Evolutionary conservation across 2,888 invertebrate species (phyloP).

Genomic region (Brachyopa scutellaris): DNA sequence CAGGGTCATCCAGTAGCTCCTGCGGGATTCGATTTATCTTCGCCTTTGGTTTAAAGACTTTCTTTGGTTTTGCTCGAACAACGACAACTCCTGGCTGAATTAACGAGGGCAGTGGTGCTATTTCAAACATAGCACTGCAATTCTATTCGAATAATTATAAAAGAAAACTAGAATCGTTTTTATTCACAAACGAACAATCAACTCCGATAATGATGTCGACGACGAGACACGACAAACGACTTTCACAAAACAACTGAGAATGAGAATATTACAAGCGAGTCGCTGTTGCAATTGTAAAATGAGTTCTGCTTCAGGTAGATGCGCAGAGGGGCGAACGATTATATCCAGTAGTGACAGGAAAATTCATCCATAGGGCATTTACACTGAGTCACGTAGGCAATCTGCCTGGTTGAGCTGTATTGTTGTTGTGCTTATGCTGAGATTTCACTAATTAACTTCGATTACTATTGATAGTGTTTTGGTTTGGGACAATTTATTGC

Average conservation of each 20-base stretch:
- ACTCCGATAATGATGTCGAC: neutral
- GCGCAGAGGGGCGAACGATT: slow-evolving; percentile 49
- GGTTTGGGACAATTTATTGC: neutral
- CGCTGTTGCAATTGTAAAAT: slow-evolving; percentile 47
- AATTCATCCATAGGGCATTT: slow-evolving; percentile 62
- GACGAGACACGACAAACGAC: slow-evolving; percentile 34
- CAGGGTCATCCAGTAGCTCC: slow-evolving; percentile 88
- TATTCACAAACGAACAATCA: slow-evolving; percentile 44
- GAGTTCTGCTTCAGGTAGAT: slow-evolving; percentile 25
- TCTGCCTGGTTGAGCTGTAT: slow-evolving; percentile 8
- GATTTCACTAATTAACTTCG: neutral
- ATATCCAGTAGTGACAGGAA: slow-evolving; percentile 37
- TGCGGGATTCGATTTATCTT: slow-evolving; percentile 92
- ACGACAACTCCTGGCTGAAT: slow-evolving; percentile 82
- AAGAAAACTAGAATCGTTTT: slow-evolving; percentile 1
- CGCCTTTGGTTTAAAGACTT: slow-evolving; percentile 89
- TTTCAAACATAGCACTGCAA: slow-evolving; percentile 37
- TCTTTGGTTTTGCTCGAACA: slow-evolving; percentile 90
- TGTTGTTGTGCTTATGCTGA: neutral
- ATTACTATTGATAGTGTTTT: neutral
- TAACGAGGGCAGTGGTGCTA: slow-evolving; percentile 32
- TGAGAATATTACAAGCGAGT: slow-evolving; percentile 20
- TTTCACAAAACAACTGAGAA: slow-evolving; percentile 62
- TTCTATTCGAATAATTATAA: slow-evolving; percentile 8
- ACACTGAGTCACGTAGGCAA: slow-evolving; percentile 64